These are phyloP conservation scores for Gnathonemus longibarbis DNA, from an alignment of 2,113 vertebrate genomes.

Conservation along the genomic window DNA sequence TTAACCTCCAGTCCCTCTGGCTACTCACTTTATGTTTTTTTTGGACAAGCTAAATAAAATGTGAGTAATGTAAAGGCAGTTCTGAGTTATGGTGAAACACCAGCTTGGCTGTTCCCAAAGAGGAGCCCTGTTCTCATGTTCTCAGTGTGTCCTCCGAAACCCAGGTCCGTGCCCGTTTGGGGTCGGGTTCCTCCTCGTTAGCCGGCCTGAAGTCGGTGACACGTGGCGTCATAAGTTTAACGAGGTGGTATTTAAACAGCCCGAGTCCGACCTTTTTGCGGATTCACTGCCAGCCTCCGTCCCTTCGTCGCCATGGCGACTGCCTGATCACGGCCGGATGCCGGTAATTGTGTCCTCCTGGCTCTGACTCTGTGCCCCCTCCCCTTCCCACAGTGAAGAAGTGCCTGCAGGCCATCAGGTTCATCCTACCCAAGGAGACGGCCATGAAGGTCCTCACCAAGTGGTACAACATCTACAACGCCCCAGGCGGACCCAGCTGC, in stretches of 20 bases:
- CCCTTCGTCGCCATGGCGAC: constrained; percentile 46
- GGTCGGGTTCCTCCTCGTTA: background rate
- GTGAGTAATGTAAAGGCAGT: background rate
- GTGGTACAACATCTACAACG: constrained; percentile 95
- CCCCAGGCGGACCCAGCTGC: constrained; percentile 81
- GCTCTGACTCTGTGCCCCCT: background rate
- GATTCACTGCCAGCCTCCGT: constrained; percentile 50
- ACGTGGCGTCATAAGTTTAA: constrained; percentile 41
- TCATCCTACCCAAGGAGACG: constrained; percentile 84
- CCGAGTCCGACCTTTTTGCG: constrained; percentile 57
- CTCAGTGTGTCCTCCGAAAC: background rate
- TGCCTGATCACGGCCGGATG: constrained; percentile 33
- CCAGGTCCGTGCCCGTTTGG: background rate
- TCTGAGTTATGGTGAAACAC: background rate
- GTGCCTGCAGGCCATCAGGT: constrained; percentile 81
- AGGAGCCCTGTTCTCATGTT: background rate
- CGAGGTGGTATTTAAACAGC: constrained; percentile 60
- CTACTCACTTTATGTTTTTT: background rate
- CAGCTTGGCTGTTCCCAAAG: background rate
- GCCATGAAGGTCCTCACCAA: constrained; percentile 92
- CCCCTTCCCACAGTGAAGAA: constrained; percentile 69
- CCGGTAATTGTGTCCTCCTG: background rate
- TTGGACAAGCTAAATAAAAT: background rate
- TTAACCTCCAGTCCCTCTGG: background rate
- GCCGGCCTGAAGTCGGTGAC: background rate